These are phyloP conservation scores for Clarias gariepinus DNA, from an alignment of 2,113 vertebrate species.

Conservation along the genomic window DNA sequence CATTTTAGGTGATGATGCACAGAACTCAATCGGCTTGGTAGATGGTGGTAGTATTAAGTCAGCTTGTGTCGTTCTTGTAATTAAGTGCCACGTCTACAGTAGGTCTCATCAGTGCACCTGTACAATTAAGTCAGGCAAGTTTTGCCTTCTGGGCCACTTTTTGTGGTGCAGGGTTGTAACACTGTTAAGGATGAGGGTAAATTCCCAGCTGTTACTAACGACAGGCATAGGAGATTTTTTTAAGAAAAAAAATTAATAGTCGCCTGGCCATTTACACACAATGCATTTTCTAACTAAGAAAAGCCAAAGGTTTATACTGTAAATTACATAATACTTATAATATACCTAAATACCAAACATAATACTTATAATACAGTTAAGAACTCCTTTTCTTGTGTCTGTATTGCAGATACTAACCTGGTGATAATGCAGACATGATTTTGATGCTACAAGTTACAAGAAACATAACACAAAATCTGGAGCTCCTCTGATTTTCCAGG, in stretches of 20 bases:
- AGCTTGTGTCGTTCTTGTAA: not conserved
- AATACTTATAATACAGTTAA: not conserved
- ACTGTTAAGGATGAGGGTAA: not conserved
- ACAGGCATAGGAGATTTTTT: not conserved
- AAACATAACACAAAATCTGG: constrained; percentile 43
- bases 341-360: not conserved
- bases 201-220: constrained; percentile 2
- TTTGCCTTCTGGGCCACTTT: not conserved
- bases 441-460: no score
- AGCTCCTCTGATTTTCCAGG: constrained; percentile 1
- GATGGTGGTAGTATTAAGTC: not conserved
- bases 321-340: no score
- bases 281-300: not conserved
- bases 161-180: no score
- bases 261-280: not conserved
- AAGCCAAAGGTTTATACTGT: no score
- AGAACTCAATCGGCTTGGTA: not conserved
- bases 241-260: not conserved
- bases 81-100: not conserved
- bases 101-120: not conserved
- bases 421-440: not conserved
- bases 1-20: not conserved
- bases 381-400: not conserved
- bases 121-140: not conserved
- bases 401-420: not conserved